Percentiles rank a stretch among this genome's conserved stretches.
phyloP scores from a whole-genome alignment of 2,888 invertebrate genomes.

The Lydus trimaculatus region DNA sequence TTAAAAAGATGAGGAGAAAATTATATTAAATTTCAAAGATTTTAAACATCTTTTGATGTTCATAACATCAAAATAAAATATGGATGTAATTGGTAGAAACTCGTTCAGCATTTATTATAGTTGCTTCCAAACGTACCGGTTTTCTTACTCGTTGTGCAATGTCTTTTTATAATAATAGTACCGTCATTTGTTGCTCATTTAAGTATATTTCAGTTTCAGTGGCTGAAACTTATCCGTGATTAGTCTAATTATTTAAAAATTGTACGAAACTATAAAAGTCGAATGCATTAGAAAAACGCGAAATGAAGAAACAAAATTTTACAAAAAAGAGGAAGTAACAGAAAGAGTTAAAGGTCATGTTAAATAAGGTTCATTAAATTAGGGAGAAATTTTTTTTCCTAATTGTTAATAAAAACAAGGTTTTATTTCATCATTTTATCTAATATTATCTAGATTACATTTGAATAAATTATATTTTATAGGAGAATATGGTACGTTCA shows the following conservation, averaged over 20 bases:
- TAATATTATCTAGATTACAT: conserved; percentile 12
- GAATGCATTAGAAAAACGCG: neutral
- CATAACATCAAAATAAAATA: too few relatives aligned
- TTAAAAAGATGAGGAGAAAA: too few relatives aligned
- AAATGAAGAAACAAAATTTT: neutral
- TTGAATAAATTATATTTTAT: conserved; percentile 19
- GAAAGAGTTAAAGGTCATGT: conserved; percentile 5
- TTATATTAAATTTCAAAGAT: too few relatives aligned
- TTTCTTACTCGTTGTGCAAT: too few relatives aligned
- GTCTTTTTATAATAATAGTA: too few relatives aligned
- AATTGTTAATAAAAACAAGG: neutral
- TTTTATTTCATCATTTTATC: neutral
- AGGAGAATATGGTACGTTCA: conserved; percentile 41
- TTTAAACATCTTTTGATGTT: too few relatives aligned
- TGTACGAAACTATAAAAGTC: neutral
- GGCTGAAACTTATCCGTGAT: too few relatives aligned
- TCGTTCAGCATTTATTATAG: too few relatives aligned
- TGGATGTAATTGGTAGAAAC: too few relatives aligned
- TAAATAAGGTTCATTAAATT: conserved; percentile 5
- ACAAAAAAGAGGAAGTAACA: neutral
- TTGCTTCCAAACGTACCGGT: too few relatives aligned
- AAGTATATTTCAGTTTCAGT: too few relatives aligned
- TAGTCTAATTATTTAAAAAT: neutral
- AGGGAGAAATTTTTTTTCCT: neutral
- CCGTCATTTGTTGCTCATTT: too few relatives aligned